Percentiles rank a stretch among this genome's conserved stretches.
phyloP scores from a whole-genome alignment of 2,888 invertebrate genomes.

The Folsomia manolachei region DNA sequence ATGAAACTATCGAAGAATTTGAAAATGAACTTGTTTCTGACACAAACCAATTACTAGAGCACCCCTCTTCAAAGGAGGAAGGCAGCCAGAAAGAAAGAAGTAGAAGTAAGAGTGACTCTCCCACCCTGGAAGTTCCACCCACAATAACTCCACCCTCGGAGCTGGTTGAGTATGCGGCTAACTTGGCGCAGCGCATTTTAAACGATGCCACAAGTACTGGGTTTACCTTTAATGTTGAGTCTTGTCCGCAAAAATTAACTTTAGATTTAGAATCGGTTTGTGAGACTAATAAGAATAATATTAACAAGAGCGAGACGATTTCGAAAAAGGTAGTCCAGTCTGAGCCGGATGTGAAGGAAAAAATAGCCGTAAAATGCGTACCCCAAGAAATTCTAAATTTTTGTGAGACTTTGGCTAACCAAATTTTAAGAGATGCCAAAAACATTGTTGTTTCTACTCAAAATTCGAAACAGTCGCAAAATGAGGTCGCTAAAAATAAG shows the following conservation, averaged over 20 bases:
- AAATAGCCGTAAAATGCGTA: background rate
- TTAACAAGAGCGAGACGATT: background rate
- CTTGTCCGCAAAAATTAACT: background rate
- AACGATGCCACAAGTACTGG: background rate
- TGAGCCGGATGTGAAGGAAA: background rate
- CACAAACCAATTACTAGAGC: background rate
- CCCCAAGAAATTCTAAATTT: background rate
- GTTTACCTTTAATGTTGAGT: background rate
- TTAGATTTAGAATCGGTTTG: background rate
- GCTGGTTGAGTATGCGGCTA: background rate
- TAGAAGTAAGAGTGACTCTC: too few species aligned
- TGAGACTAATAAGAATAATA: background rate
- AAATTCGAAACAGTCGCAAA: background rate
- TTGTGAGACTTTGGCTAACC: background rate
- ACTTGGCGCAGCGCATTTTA: background rate
- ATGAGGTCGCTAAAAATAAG: background rate
- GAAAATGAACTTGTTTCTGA: conserved; percentile 19
- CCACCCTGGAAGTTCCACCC: background rate
- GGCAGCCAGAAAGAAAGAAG: too few species aligned
- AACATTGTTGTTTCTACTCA: background rate
- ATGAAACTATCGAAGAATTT: conserved; percentile 35
- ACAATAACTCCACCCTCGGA: background rate
- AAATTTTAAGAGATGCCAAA: background rate
- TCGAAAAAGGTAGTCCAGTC: background rate
- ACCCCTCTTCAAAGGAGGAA: background rate